phyloP scores from a whole-genome alignment of 1,140 invertebrate species.

The Oreohelix idahoensis region DNA sequence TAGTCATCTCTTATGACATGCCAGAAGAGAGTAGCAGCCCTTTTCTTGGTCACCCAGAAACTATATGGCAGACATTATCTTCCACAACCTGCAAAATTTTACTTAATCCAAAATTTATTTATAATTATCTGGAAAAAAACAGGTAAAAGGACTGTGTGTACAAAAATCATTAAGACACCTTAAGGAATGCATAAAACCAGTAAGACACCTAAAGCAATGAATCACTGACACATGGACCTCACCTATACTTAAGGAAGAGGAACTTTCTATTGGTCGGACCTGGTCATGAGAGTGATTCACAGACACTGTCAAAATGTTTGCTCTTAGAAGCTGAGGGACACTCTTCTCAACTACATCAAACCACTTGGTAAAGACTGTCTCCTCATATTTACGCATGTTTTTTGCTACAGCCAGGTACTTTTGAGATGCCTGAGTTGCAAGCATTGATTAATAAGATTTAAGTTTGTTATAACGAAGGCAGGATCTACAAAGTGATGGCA shows the following conservation, averaged over 20 bases:
- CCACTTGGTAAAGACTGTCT: constrained; percentile 72
- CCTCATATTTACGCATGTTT: constrained; percentile 84
- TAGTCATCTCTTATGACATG: too few relatives aligned
- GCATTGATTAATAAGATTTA: background rate
- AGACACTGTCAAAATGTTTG: background rate
- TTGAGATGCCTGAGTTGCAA: constrained; percentile 77
- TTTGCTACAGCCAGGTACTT: constrained; percentile 83
- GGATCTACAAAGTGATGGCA: too few relatives aligned
- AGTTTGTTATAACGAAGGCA: too few relatives aligned
- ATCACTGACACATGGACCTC: background rate
- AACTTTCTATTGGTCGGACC: background rate
- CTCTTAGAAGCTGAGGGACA: constrained; percentile 46
- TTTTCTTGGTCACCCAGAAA: too few relatives aligned
- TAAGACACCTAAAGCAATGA: background rate
- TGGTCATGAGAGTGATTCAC: background rate
- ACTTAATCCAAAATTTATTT: too few relatives aligned
- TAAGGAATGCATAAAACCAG: too few relatives aligned
- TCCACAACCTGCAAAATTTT: too few relatives aligned
- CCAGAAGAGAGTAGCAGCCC: too few relatives aligned
- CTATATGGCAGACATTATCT: too few relatives aligned
- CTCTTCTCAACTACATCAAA: constrained; percentile 63
- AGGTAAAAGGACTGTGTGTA: too few relatives aligned
- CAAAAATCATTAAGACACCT: too few relatives aligned
- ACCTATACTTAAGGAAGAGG: background rate
- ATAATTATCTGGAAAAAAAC: too few relatives aligned